Conservation (phyloP, 2,797 vertebrate species). For the Epinephelus awoara region DNA sequence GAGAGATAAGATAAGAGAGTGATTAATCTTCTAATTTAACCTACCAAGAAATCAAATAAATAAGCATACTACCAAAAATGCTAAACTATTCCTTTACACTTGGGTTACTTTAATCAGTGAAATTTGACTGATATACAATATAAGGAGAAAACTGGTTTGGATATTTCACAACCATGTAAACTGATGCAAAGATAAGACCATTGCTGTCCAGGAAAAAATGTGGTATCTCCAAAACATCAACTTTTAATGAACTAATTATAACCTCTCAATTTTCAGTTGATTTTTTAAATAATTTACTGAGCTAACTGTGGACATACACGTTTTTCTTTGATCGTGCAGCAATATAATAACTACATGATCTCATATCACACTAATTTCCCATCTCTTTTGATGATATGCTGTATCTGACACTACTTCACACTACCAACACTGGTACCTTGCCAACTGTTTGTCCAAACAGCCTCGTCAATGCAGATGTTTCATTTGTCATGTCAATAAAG, state of each 20-base stretch:
- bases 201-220: not conserved
- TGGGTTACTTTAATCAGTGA: not conserved
- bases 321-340: not conserved
- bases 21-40: no score
- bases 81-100: no score
- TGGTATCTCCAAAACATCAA: not conserved
- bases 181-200: not conserved
- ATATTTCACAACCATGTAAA: no score
- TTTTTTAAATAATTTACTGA: not conserved
- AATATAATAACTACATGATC: not conserved
- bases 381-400: not conserved
- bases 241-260: not conserved
- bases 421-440: conserved; percentile 11
- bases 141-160: no score
- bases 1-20: no score
- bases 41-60: no score
- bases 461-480: conserved; percentile 78
- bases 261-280: not conserved
- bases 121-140: no score
- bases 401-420: conserved; percentile 3
- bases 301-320: not conserved
- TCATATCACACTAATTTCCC: not conserved
- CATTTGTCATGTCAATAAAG: conserved; percentile 83
- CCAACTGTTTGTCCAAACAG: conserved; percentile 67
- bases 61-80: no score